A percentile compares a stretch with the other conserved stretches of the same genome.
Evolutionary conservation across 2,888 invertebrate species (phyloP).

Genomic region (Lasiommata megera): DNA sequence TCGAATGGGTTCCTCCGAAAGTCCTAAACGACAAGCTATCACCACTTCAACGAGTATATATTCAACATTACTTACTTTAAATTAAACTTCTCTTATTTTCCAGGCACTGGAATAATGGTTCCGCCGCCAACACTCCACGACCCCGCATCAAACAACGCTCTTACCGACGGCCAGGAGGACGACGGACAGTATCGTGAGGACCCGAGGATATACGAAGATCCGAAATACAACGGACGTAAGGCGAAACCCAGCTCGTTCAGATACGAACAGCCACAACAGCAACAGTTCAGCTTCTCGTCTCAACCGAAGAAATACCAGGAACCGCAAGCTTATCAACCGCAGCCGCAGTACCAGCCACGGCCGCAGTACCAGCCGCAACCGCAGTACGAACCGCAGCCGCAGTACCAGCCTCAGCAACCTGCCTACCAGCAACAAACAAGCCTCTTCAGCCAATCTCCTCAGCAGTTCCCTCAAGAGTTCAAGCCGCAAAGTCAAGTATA

Average conservation of each 20-base stretch:
- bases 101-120: constrained; percentile 87
- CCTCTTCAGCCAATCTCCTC: constrained; percentile 57
- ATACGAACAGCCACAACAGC: constrained; percentile 49
- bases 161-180: constrained; percentile 86
- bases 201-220: constrained; percentile 89
- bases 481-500: constrained; percentile 66
- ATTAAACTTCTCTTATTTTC: background rate
- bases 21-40: too few species aligned
- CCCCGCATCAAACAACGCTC: constrained; percentile 60
- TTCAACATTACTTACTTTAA: too few species aligned
- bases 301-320: constrained; percentile 39
- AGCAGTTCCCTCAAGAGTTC: constrained; percentile 56
- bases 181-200: constrained; percentile 94
- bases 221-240: constrained; percentile 78
- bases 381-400: constrained; percentile 39
- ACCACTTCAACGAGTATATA: too few species aligned
- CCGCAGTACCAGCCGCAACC: constrained; percentile 48
- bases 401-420: constrained; percentile 34
- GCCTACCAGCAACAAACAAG: constrained; percentile 44
- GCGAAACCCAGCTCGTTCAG: constrained; percentile 47
- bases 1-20: too few species aligned
- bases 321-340: constrained; percentile 34
- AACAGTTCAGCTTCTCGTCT: constrained; percentile 38
- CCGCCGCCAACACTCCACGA: constrained; percentile 88
- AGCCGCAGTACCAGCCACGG: constrained; percentile 41